Base-by-base conservation (phyloP, 2,888 invertebrate species). In the Parascotia fuliginaria region DNA sequence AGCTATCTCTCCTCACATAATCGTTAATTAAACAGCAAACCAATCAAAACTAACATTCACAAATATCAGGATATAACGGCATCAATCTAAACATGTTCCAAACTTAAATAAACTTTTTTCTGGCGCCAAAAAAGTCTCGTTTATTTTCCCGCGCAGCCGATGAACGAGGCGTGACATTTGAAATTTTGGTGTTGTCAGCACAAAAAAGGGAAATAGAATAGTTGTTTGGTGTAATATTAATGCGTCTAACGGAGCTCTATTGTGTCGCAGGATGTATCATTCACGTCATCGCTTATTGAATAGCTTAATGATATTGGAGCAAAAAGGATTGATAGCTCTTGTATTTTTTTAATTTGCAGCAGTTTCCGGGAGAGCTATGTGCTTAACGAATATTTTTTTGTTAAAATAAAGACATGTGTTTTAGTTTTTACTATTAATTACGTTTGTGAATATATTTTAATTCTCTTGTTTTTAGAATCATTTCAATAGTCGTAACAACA, bases 121-220 rank as follows among this genome's bases (percentile, higher is more conserved):
- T 78, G 78, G 80, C 80, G 82, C 79, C 77, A 85, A 85, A 81
- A 80, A 82, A 77, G 67, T 65, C 80, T 85, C 81, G 82, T 86
- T 85, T 85, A 85, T 85, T 85, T 87, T 87, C 86, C 86, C 83
- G 80, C 82, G 81, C 79, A 72, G 72, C 65, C 85, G 83, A 84
- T 83, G 88, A 89, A 90, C 89, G 83, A 91, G 89, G 87, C 91
- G 90, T 90, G 90, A 90, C 91, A 90, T 85, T 89, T 61, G 81
- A 89, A 89, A 89, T 85, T 82, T 85, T 81, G 82, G 74, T 85
- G 85, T 82, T 66, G 68, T 70, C 70, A 70, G 67, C 44, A 61
- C 50, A 63, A 66, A 70, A 67, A 66, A 65, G 37, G 52, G 36
- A 64, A 73, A 73, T 81, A 83, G 84, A 82, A 87, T 83, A 81